phyloP scores from a whole-genome alignment of 2,113 vertebrate species.

The Noturus placidus region DNA sequence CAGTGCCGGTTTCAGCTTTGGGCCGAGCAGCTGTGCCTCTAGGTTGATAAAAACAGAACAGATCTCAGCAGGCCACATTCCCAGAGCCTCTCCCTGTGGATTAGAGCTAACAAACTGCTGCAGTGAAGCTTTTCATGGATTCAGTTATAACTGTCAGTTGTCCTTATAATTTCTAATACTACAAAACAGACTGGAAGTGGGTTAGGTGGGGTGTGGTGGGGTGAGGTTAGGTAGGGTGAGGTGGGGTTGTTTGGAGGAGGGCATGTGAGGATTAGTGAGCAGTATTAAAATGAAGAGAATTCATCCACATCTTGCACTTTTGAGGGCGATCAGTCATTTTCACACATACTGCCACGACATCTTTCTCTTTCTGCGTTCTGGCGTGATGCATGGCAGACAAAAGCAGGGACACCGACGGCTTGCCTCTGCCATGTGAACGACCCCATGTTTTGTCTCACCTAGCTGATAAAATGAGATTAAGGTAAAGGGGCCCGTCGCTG shows the following conservation, averaged over 20 bases:
- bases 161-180: not conserved
- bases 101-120: slow-evolving; percentile 34
- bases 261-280: not conserved
- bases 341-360: slow-evolving; percentile 23
- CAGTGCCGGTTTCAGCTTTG: slow-evolving; percentile 11
- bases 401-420: not conserved
- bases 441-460: slow-evolving; percentile 52
- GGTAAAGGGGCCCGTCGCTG: slow-evolving; percentile 18
- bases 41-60: slow-evolving; percentile 49
- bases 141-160: not conserved
- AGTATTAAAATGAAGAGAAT: not conserved
- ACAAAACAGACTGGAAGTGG: not conserved
- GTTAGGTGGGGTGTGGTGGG: not conserved
- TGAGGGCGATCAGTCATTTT: slow-evolving; percentile 45
- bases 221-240: not conserved
- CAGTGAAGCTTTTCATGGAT: slow-evolving; percentile 26
- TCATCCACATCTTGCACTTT: slow-evolving; percentile 19
- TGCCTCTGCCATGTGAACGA: slow-evolving; percentile 11
- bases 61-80: slow-evolving; percentile 44
- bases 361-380: slow-evolving; percentile 33
- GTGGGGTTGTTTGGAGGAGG: not conserved
- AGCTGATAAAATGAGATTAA: slow-evolving; percentile 54
- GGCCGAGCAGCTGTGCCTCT: slow-evolving; percentile 43
- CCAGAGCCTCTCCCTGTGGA: slow-evolving; percentile 45
- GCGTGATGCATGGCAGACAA: slow-evolving; percentile 25